Base-by-base conservation (phyloP, 2,888 invertebrate species). In the Colletes collaris region DNA sequence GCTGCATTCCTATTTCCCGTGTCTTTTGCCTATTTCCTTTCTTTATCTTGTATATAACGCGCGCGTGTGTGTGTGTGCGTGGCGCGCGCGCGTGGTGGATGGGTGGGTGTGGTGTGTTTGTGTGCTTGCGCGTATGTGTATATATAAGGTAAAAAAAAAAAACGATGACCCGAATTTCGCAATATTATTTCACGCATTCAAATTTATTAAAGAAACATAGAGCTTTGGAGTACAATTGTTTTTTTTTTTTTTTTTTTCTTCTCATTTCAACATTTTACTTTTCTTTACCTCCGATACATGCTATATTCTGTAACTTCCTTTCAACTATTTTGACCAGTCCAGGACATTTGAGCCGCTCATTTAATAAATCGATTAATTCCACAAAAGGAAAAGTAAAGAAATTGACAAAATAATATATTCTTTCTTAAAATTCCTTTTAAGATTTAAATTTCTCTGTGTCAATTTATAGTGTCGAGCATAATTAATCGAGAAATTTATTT, bases 1-100 rank as follows among this genome's bases (percentile, higher is more conserved):
- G 44, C 63, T 79, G 79, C 79, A 79, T 79, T 79, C 79, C 79
- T 67, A 71, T 63, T 79, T 52, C 27, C 60, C 46, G 35, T 64
- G 50, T 60, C 46, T 55, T 27, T 62, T 49, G 46, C 40, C 52
- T 58, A 49, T 46, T 66, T 60, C 53, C 27, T 53, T 49, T 66
- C 65, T 40, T 44, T 52, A 71, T 63, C 46, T 58, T 77, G 62
- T 79, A 65, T 58, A 79, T 79, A 71, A 13, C 16, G 60, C 76
- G 56, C 67, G 49, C 19, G 10, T 64, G 8, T 62, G 19, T 46
- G 37, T 46, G 44, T 7, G 8, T 44, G 44, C 16, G 16, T 40
- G 27, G 27, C 27, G 27, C 27, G 27, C 27, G 40, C 6, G 40
- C 40, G 40, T 40, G 40, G 40, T 40, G 40, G 40, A 46, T 8